A percentile compares a stretch with the other conserved stretches of the same genome.
These are phyloP conservation scores for Drosophila anomelani DNA, from an alignment of 2,888 invertebrate species.

Conservation along the genomic window DNA sequence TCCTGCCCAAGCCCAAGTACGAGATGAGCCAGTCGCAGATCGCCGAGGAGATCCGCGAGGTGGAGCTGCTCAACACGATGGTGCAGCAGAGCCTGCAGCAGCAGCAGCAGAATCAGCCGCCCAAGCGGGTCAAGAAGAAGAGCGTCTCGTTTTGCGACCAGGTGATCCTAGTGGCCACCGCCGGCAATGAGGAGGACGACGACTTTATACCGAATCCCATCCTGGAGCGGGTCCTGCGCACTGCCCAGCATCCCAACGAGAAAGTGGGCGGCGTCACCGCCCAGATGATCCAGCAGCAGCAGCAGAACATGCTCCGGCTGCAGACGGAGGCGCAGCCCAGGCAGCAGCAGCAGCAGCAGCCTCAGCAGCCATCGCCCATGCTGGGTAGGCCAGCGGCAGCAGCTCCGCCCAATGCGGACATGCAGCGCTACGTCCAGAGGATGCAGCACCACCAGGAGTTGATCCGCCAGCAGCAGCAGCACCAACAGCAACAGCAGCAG, in stretches of 20 bases:
- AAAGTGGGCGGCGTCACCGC: slow-evolving; percentile 68
- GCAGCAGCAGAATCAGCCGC: slow-evolving; percentile 77
- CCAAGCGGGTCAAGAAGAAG: slow-evolving; percentile 92
- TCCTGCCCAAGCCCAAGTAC: slow-evolving; percentile 82
- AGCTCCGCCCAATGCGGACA: slow-evolving; percentile 62
- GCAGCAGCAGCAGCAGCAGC: slow-evolving; percentile 70
- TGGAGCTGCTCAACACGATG: slow-evolving; percentile 86
- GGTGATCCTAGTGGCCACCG: slow-evolving; percentile 95
- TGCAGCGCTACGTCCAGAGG: slow-evolving; percentile 83
- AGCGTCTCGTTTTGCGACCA: slow-evolving; percentile 98
- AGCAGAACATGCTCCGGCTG: slow-evolving; percentile 86
- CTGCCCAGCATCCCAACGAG: slow-evolving; percentile 88
- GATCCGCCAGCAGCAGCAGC: slow-evolving; percentile 63
- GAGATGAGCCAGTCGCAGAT: slow-evolving; percentile 86
- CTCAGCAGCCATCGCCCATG: slow-evolving; percentile 77
- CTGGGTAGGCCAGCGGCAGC: slow-evolving; percentile 56
- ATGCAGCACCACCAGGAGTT: slow-evolving; percentile 75
- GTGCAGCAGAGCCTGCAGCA: slow-evolving; percentile 85
- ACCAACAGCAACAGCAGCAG: slow-evolving; percentile 65
- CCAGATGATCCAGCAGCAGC: slow-evolving; percentile 87
- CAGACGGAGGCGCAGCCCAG: slow-evolving; percentile 83
- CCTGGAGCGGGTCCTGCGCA: slow-evolving; percentile 92
- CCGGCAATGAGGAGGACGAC: slow-evolving; percentile 96
- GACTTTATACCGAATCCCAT: slow-evolving; percentile 96
- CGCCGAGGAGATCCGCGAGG: slow-evolving; percentile 86